These are phyloP conservation scores for Cranoglanis bouderius DNA, from an alignment of 2,113 vertebrate species.

Conservation along the genomic window DNA sequence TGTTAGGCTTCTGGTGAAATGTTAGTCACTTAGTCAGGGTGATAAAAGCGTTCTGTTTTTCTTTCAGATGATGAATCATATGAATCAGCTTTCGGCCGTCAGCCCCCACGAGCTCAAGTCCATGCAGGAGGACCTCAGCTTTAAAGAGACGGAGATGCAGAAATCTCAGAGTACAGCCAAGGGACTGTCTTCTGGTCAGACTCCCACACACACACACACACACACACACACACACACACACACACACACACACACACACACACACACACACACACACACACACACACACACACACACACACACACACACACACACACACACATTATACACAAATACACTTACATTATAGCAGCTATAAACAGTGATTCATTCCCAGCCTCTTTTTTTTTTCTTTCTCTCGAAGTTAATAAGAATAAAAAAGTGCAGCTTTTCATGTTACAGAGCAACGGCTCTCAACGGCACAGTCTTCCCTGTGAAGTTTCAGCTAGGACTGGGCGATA, in stretches of 20 bases:
- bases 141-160: conserved; percentile 93
- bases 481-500: too few species aligned
- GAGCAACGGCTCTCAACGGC: background rate
- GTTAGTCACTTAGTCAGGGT: background rate
- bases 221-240: background rate
- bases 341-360: background rate
- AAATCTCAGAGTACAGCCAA: conserved; percentile 91
- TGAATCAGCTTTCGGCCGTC: conserved; percentile 86
- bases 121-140: conserved; percentile 94
- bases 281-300: background rate
- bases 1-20: background rate
- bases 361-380: background rate
- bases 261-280: background rate
- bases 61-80: conserved; percentile 83
- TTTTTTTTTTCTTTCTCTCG: background rate
- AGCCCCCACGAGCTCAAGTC: conserved; percentile 88
- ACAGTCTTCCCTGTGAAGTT: background rate
- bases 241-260: background rate
- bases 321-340: background rate
- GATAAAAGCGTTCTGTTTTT: conserved; percentile 32
- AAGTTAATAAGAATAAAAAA: background rate
- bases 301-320: background rate
- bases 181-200: conserved; percentile 85
- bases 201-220: background rate
- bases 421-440: background rate